Conservation (phyloP, 1,140 invertebrate genomes). For the Drosophila littoralis region DNA sequence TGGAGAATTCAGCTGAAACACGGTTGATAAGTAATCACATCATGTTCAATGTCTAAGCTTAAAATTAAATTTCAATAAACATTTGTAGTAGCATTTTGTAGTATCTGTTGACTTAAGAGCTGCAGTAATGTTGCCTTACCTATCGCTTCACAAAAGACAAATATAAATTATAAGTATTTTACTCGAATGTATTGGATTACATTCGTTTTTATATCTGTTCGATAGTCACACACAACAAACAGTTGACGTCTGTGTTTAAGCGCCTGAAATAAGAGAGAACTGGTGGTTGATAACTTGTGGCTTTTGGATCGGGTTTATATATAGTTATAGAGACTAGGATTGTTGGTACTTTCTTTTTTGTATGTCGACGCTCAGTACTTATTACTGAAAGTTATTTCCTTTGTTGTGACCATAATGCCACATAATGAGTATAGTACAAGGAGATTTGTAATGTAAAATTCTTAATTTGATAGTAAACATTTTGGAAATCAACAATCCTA, state of each 20-base stretch:
- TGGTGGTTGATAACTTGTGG: slow-evolving; percentile 88
- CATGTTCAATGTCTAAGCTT: slow-evolving; percentile 77
- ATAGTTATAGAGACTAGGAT: slow-evolving; percentile 42
- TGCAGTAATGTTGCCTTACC: slow-evolving; percentile 82
- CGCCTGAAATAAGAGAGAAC: slow-evolving; percentile 88
- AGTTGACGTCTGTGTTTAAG: slow-evolving; percentile 79
- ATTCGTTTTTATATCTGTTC: slow-evolving; percentile 63
- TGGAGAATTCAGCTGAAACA: slow-evolving; percentile 84
- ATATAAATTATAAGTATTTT: slow-evolving; percentile 64
- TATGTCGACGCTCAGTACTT: background rate
- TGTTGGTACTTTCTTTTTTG: slow-evolving; percentile 12
- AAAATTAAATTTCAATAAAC: slow-evolving; percentile 25
- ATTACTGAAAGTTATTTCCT: background rate
- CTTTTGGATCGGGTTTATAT: slow-evolving; percentile 65
- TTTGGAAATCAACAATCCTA: slow-evolving; percentile 39
- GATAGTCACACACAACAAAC: slow-evolving; percentile 68
- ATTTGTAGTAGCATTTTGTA: slow-evolving; percentile 36
- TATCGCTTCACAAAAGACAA: slow-evolving; percentile 80
- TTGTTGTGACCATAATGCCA: background rate
- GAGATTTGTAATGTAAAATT: background rate
- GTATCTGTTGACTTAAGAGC: slow-evolving; percentile 77
- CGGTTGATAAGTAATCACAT: slow-evolving; percentile 82
- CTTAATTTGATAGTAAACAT: background rate
- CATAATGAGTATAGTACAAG: background rate
- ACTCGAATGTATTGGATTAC: slow-evolving; percentile 49